Conservation (phyloP, 2,113 vertebrate genomes). For the Choloepus hoffmanni region DNA sequence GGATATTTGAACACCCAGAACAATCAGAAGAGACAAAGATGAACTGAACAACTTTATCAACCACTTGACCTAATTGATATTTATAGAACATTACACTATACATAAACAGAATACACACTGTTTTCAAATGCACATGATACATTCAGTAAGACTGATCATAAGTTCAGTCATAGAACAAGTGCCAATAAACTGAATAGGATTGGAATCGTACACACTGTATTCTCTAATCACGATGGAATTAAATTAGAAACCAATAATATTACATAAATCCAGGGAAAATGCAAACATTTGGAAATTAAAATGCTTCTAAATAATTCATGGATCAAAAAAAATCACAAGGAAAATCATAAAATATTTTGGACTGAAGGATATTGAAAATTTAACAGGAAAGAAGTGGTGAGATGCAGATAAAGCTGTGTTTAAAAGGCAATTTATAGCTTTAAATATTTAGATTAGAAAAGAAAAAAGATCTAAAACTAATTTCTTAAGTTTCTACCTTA, state of each 20-base stretch:
- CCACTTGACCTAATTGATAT: conserved; percentile 59
- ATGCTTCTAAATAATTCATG: conserved; percentile 46
- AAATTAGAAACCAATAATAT: conserved; percentile 57
- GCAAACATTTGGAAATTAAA: conserved; percentile 44
- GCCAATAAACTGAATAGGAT: conserved; percentile 28
- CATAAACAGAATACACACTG: conserved; percentile 51
- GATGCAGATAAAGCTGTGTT: not conserved
- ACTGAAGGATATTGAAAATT: conserved; percentile 1
- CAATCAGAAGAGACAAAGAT: not conserved
- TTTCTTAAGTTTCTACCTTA: not conserved
- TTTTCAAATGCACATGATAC: conserved; percentile 52
- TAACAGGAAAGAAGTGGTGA: conserved; percentile 24
- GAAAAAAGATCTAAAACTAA: not conserved
- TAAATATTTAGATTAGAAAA: conserved; percentile 13
- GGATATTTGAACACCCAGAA: not conserved
- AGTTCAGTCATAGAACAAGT: conserved; percentile 50
- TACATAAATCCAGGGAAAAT: conserved; percentile 31
- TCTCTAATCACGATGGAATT: conserved; percentile 32
- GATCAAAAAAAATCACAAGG: conserved; percentile 32
- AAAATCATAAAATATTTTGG: conserved; percentile 47
- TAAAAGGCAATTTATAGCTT: not conserved
- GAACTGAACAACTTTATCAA: not conserved
- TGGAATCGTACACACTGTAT: conserved; percentile 4
- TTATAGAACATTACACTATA: conserved; percentile 40
- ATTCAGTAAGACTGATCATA: conserved; percentile 57